Conservation (phyloP, 2,797 vertebrate genomes). For the Tolypeutes matacus region DNA sequence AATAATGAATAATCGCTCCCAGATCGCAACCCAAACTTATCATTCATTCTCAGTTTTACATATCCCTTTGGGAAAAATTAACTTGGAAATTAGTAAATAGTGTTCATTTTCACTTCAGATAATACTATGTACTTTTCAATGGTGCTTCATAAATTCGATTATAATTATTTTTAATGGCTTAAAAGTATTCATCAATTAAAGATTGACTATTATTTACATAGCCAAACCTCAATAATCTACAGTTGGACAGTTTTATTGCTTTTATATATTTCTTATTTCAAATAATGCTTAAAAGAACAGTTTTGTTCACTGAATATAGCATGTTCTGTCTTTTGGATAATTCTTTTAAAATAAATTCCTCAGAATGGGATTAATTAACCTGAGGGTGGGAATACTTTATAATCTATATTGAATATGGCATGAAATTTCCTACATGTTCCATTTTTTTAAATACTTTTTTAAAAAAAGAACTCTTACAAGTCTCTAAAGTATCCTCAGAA, state of each 20-base stretch:
- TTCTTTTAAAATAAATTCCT: slow-evolving; percentile 49
- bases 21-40: not conserved
- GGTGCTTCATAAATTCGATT: not conserved
- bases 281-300: not conserved
- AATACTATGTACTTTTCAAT: not conserved
- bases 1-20: not conserved
- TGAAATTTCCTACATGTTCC: not conserved
- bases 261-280: slow-evolving; percentile 12
- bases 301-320: not conserved
- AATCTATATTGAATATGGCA: not conserved
- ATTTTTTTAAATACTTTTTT: slow-evolving; percentile 42
- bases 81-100: not conserved
- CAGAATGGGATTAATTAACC: not conserved
- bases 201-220: slow-evolving; percentile 32
- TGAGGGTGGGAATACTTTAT: slow-evolving; percentile 3
- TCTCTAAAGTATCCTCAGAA: slow-evolving; percentile 25
- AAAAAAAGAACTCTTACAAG: slow-evolving; percentile 38
- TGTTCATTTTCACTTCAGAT: not conserved
- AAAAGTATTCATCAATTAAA: not conserved
- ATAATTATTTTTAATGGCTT: not conserved
- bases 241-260: not conserved
- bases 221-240: not conserved
- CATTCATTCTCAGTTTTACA: slow-evolving; percentile 25
- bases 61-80: not conserved
- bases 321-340: not conserved